A percentile compares a stretch with the other conserved stretches of the same genome.
Conservation (phyloP, 2,113 vertebrate species). For the Rhinolophus sinicus region DNA sequence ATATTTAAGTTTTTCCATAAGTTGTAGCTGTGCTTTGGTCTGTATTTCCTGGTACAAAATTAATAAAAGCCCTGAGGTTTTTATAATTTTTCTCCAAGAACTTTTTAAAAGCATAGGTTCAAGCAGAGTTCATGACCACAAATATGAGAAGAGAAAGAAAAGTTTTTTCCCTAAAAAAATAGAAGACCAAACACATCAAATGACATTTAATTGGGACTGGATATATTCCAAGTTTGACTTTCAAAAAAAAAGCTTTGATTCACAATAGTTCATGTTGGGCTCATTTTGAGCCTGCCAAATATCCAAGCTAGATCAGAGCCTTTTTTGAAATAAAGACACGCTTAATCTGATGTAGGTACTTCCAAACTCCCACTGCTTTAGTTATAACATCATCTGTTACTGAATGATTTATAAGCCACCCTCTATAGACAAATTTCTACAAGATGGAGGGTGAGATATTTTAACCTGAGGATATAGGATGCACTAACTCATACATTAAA, state of each 20-base stretch:
- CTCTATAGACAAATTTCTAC: conserved; percentile 79
- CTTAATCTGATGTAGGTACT: conserved; percentile 89
- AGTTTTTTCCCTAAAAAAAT: conserved; percentile 50
- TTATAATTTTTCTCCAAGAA: conserved; percentile 52
- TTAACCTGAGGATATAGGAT: conserved; percentile 80
- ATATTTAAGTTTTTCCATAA: conserved; percentile 4
- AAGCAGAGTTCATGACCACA: conserved; percentile 67
- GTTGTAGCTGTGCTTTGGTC: neutral
- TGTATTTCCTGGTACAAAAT: conserved; percentile 37
- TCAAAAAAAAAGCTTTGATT: conserved; percentile 89
- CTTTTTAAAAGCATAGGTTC: conserved; percentile 64
- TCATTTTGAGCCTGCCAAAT: conserved; percentile 90
- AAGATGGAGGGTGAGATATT: conserved; percentile 74
- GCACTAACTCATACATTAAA: conserved; percentile 58
- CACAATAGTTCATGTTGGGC: conserved; percentile 87
- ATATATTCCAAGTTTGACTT: conserved; percentile 88
- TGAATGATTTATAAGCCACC: conserved; percentile 90
- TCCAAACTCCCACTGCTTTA: conserved; percentile 90
- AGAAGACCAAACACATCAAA: conserved; percentile 85
- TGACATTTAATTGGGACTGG: conserved; percentile 89
- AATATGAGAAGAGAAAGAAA: conserved; percentile 66
- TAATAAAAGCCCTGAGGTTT: conserved; percentile 5
- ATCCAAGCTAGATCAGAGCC: conserved; percentile 89
- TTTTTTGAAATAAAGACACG: conserved; percentile 90
- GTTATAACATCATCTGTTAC: conserved; percentile 90